Conservation (phyloP, 2,113 vertebrate species). For the Clarias magur region DNA sequence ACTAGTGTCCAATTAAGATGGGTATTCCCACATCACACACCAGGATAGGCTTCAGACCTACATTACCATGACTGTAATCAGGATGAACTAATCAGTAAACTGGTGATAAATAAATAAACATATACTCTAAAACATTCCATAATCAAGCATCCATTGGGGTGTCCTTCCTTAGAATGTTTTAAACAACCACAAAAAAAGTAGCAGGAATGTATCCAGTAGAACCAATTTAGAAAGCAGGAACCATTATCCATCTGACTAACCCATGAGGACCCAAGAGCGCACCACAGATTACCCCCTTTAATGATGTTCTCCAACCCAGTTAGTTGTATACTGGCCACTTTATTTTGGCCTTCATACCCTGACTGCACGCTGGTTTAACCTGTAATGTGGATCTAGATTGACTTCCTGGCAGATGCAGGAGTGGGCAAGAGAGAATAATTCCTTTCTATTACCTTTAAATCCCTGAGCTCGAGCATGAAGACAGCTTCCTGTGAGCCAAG, state of each 20-base stretch:
- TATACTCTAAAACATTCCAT: neutral
- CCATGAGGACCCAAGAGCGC: neutral
- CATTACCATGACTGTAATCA: neutral
- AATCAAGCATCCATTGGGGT: neutral
- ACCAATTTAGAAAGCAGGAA: neutral
- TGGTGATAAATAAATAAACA: neutral
- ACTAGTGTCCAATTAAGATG: neutral
- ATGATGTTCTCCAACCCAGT: slow-evolving; percentile 42
- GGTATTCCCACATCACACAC: neutral
- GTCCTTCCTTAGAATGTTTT: neutral
- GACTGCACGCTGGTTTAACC: neutral
- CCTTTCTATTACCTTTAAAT: slow-evolving; percentile 33
- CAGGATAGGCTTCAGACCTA: no score
- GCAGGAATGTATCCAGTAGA: neutral
- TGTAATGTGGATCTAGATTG: slow-evolving; percentile 29
- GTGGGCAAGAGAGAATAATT: slow-evolving; percentile 35
- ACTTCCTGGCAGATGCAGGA: slow-evolving; percentile 41
- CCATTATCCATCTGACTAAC: neutral
- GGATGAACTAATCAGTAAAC: neutral
- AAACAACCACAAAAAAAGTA: neutral
- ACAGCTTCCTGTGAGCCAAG: neutral
- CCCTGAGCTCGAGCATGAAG: slow-evolving; percentile 6
- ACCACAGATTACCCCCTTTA: slow-evolving; percentile 14
- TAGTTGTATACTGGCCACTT: slow-evolving; percentile 12
- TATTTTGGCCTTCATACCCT: slow-evolving; percentile 23